Evolutionary conservation across 2,888 invertebrate species (phyloP), one percentile per base, ranked within the genome.

Genomic region (Cremastinae sp.): DNA sequence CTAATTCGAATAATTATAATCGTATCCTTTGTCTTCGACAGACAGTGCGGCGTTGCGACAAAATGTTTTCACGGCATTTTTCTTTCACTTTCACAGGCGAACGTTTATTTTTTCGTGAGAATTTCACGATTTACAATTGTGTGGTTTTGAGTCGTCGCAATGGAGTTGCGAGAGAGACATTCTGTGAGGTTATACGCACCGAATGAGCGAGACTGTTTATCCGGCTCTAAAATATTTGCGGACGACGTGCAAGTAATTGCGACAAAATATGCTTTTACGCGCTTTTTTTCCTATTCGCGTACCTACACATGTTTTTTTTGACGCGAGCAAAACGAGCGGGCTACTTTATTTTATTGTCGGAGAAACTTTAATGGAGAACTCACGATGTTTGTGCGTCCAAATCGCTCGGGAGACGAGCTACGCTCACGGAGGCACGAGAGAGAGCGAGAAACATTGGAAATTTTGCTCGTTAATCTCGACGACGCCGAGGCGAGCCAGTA

Each of bases 381-480:
- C 49, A 18, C 20, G 16, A 49, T 45, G 12, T 12, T 12, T 45
- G 45, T 45, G 5, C 28, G 28, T 28, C 5, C 5, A 28, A 28
- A 28, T 28, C 28, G 28, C 28, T 28, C 28, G 28, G 28, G 28
- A 28, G 28, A 28, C 28, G 28, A 28, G 28, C 28, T 5, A 3
- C 5, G 28, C 28, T 45, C 2, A 22, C 10, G 20, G 4, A n/a
- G 8, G 36, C 36, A 36, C 4, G 36, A n/a, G 18, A n/a, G 28
- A 28, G 28, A 18, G 41, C 12, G n/a, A 22, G 14, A n/a, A 8
- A 28, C 45, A 45, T 45, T 36, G 16, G 34, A 43, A 54, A 56
- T 66, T 56, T 56, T 56, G 3, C 41, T 54, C 34, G 12, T 66
- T 45, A 54, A 66, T 47, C 56, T 66, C 53, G 41, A 20, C 64